Evolutionary conservation across 2,888 invertebrate species (phyloP).

Genomic region (Aelia acuminata): DNA sequence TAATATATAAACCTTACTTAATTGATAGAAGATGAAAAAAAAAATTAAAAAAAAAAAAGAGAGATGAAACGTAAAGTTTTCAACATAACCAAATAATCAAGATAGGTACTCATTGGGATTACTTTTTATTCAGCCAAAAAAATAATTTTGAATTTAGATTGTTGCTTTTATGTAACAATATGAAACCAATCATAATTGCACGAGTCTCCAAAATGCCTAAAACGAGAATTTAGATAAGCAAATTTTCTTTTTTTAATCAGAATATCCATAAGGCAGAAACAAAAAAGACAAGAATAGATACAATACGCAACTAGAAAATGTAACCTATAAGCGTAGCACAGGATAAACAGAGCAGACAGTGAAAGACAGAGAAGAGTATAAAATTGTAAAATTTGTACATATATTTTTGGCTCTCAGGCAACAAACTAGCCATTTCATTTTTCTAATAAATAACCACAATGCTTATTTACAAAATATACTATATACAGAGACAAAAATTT

Average conservation of each 20-base stretch:
- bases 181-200: constrained; percentile 45
- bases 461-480: constrained; percentile 56
- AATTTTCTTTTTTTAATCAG: not conserved
- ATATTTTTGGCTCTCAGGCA: constrained; percentile 35
- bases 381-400: constrained; percentile 59
- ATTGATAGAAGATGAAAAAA: constrained; percentile 55
- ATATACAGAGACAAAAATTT: constrained; percentile 25
- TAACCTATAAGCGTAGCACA: constrained; percentile 61
- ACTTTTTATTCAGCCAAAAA: constrained; percentile 34
- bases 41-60: constrained; percentile 53
- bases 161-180: not conserved
- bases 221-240: constrained; percentile 53
- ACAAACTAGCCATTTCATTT: constrained; percentile 37
- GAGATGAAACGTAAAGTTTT: not conserved
- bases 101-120: not conserved
- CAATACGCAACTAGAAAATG: constrained; percentile 48
- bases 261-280: constrained; percentile 50
- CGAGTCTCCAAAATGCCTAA: constrained; percentile 56
- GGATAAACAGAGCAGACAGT: constrained; percentile 58
- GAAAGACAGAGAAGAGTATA: constrained; percentile 60
- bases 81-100: not conserved
- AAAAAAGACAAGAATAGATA: constrained; percentile 37
- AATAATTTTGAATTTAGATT: constrained; percentile 53
- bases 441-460: constrained; percentile 58
- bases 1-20: constrained; percentile 58